Evolutionary conservation across 2,888 invertebrate species (phyloP).

Genomic region (Dusona sp.): DNA sequence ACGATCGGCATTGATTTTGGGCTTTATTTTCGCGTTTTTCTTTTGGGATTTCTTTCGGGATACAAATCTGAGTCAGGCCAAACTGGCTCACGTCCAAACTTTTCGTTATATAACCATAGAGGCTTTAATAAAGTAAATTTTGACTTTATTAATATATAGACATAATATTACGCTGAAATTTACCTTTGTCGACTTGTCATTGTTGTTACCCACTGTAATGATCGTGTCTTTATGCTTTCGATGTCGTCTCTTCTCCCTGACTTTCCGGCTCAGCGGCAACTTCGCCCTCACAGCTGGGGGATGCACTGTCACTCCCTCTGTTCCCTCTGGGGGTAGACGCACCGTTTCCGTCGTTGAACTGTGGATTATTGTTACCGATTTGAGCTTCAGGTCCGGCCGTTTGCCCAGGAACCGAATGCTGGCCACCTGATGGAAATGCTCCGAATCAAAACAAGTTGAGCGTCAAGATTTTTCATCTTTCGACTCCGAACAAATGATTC

Average conservation of each 20-base stretch:
- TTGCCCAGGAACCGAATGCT: conserved; percentile 94
- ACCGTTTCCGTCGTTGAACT: conserved; percentile 96
- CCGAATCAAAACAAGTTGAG: background rate
- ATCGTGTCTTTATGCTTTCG: conserved; percentile 86
- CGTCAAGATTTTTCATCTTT: background rate
- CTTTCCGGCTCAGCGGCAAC: conserved; percentile 94
- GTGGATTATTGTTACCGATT: conserved; percentile 95
- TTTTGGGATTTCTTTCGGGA: background rate
- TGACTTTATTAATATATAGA: background rate
- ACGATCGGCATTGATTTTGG: conserved; percentile 28
- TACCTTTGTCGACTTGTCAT: conserved; percentile 85
- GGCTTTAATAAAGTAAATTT: background rate
- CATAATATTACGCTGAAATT: conserved; percentile 1
- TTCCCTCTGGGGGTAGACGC: conserved; percentile 90
- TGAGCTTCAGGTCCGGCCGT: conserved; percentile 91
- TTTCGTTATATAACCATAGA: background rate
- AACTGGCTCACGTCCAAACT: background rate
- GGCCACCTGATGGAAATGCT: conserved; percentile 87
- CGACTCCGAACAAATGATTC: background rate
- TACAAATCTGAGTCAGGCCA: background rate
- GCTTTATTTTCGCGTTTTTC: conserved; percentile 20
- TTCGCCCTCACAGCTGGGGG: conserved; percentile 93
- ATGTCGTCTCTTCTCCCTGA: conserved; percentile 88
- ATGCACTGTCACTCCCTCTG: conserved; percentile 92
- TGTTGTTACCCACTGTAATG: conserved; percentile 81